These are phyloP conservation scores for Parasteatoda lunata DNA, from an alignment of 2,888 invertebrate species.

Conservation along the genomic window DNA sequence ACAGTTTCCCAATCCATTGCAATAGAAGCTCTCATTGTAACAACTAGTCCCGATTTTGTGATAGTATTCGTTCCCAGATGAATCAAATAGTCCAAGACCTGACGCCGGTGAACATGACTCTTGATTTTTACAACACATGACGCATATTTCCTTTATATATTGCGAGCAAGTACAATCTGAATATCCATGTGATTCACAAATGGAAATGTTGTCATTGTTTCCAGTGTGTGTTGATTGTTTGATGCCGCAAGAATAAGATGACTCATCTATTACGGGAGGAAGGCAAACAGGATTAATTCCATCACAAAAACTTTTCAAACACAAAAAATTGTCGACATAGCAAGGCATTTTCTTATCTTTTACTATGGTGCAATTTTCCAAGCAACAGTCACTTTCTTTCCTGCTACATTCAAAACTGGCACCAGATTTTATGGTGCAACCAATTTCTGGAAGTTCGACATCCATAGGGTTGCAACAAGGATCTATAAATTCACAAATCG, in stretches of 20 bases:
- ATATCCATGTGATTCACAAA: constrained; percentile 4
- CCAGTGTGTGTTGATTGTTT: neutral
- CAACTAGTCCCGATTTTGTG: constrained; percentile 14
- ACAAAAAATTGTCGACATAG: neutral
- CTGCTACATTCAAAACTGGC: constrained; percentile 49
- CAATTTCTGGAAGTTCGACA: constrained; percentile 5
- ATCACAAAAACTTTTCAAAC: constrained; percentile 39
- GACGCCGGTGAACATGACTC: constrained; percentile 26
- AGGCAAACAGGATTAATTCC: constrained; percentile 33
- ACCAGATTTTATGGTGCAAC: constrained; percentile 39
- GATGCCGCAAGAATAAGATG: neutral
- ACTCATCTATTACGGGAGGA: neutral
- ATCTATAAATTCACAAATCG: constrained; percentile 79
- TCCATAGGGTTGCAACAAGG: constrained; percentile 62
- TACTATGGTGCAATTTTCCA: constrained; percentile 12
- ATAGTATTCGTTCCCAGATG: constrained; percentile 1
- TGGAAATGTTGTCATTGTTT: neutral
- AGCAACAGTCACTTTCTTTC: constrained; percentile 53
- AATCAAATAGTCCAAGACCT: constrained; percentile 7
- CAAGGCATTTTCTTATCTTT: neutral
- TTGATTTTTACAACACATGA: constrained; percentile 27
- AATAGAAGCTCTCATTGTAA: constrained; percentile 2
- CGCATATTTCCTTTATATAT: constrained; percentile 6
- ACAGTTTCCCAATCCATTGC: constrained; percentile 30
- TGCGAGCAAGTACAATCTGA: constrained; percentile 13